Percentiles rank a stretch among this genome's conserved stretches.
Evolutionary conservation across 1,140 invertebrate genomes (phyloP).

Genomic region (Drosophila bocki): DNA sequence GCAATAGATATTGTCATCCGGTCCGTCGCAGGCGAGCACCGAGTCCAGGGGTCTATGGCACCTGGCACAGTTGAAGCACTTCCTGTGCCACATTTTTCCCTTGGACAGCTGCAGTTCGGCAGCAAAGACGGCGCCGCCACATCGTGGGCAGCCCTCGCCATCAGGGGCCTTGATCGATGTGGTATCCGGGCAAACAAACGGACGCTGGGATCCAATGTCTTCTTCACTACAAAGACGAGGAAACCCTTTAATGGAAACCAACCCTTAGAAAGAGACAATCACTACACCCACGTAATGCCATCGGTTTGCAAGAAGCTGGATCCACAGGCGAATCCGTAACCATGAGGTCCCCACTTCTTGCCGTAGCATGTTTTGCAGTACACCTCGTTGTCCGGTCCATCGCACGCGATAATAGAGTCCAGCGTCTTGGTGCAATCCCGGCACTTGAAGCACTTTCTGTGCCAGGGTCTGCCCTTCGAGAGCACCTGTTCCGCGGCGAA

Average conservation of each 20-base stretch:
- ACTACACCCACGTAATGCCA: constrained; percentile 88
- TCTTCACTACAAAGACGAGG: constrained; percentile 12
- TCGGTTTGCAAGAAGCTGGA: constrained; percentile 97
- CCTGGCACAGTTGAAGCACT: constrained; percentile 95
- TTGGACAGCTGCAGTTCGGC: constrained; percentile 97
- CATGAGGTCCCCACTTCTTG: constrained; percentile 97
- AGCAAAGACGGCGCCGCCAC: constrained; percentile 96
- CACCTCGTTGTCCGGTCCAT: constrained; percentile 95
- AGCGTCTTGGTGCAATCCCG: constrained; percentile 95
- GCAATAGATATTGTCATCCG: constrained; percentile 95
- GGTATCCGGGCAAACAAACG: constrained; percentile 93
- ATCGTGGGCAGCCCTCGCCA: constrained; percentile 95
- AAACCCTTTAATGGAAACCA: background rate
- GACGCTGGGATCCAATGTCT: constrained; percentile 86
- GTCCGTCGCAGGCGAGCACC: constrained; percentile 94
- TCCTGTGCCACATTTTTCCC: constrained; percentile 97
- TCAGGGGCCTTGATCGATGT: constrained; percentile 94
- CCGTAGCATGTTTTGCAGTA: constrained; percentile 89
- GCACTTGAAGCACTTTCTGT: constrained; percentile 99
- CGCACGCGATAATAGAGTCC: constrained; percentile 96
- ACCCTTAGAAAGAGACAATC: accelerated
- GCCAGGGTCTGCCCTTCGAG: constrained; percentile 96
- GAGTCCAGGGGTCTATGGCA: constrained; percentile 98
- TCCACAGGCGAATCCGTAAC: constrained; percentile 97
- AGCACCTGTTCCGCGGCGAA: constrained; percentile 96